Evolutionary conservation across 1,140 invertebrate genomes (phyloP), one percentile per base, ranked within the genome.

Genomic region (Hyles vespertilio): DNA sequence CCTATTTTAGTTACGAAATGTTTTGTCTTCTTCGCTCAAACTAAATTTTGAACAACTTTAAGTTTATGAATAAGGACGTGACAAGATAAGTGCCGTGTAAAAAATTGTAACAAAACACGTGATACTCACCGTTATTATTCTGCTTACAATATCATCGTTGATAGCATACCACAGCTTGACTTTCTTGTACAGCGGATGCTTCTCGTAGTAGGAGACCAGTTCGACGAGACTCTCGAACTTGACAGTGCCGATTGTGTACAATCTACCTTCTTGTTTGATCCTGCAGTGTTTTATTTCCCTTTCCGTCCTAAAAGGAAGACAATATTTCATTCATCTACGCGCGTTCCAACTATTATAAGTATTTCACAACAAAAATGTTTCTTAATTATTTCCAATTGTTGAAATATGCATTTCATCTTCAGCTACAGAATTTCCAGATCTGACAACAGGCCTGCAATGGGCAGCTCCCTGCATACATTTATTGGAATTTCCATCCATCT

Each of bases 191-290:
- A 99, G 86, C 0, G 97, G 95, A 90, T 97, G 92, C 56, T 94
- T 94, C 84, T 98, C 95, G 78, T 98, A 99, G 79, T 98, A 97
- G 59, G 91, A 93, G 2, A 99, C 94, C 59, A 99, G 90, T 63
- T 98, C 96, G 0, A 98, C 94, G n/a, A 99, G 89, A 74, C 94
- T 98, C 88, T 99, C 97, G 90, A 98, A 99, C 75, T 96, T 94
- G 46, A 95, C 95, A 2, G 93, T 94, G 8, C 97, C 97, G 70
- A 99, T 96, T 0, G 94, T 94, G 78, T 96, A 99, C 0, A 98
- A 79, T 0, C 97, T 91, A 3, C 97, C 97, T 80, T 99, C 98
- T 47, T 95, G 90, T 81, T 96, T 96, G 33, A 99, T 97, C 53
- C 96, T 92, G 86, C 98, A 99, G 80, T 99, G 98, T 78, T 98